Conservation (phyloP, 2,888 invertebrate species). For the Boloria euphrosyne region DNA sequence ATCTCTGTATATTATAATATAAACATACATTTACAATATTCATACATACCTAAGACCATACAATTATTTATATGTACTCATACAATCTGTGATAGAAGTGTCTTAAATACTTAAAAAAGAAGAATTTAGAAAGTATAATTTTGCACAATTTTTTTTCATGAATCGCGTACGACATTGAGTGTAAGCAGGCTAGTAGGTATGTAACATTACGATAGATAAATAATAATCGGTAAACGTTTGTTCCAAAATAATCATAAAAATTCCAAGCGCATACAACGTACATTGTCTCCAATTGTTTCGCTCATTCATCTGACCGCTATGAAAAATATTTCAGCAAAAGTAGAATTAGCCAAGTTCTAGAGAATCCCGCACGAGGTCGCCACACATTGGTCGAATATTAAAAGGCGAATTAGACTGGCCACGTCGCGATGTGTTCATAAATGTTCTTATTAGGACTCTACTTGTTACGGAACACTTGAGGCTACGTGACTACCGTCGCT, state of each 20-base stretch:
- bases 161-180: too few relatives aligned
- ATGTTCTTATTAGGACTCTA: constrained; percentile 64
- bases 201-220: constrained; percentile 25
- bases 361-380: constrained; percentile 53
- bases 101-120: too few relatives aligned
- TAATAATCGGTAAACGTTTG: constrained; percentile 57
- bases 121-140: too few relatives aligned
- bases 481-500: constrained; percentile 51
- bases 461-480: constrained; percentile 53
- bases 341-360: constrained; percentile 65
- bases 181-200: too few relatives aligned
- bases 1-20: too few relatives aligned
- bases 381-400: constrained; percentile 73
- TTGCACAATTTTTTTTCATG: too few relatives aligned
- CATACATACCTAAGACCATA: too few relatives aligned
- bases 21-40: too few relatives aligned
- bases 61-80: too few relatives aligned
- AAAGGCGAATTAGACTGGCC: constrained; percentile 70
- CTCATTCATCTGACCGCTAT: constrained; percentile 50
- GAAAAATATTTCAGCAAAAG: constrained; percentile 60
- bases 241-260: constrained; percentile 62
- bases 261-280: constrained; percentile 53
- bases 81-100: too few relatives aligned
- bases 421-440: constrained; percentile 63
- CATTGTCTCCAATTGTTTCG: constrained; percentile 61